Base-by-base conservation (phyloP, 2,888 invertebrate genomes). In the Taenaris catops region DNA sequence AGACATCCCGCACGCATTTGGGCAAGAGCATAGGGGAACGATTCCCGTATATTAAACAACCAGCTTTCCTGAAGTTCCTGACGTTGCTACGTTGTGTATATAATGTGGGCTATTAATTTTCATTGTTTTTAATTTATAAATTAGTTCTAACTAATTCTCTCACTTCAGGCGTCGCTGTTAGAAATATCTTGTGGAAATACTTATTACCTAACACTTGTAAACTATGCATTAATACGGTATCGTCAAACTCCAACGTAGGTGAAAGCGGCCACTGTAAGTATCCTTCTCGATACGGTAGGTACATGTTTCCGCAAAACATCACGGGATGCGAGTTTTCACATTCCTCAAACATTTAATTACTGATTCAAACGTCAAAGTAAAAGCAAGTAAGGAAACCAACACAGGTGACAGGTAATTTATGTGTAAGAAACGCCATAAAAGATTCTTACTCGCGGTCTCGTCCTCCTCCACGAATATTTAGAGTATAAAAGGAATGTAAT, bases 181-280 rank as follows among this genome's bases (percentile, higher is more conserved):
- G n/a, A n/a, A n/a, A n/a, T n/a, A n/a, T n/a, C n/a, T n/a, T n/a
- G n/a, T n/a, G n/a, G n/a, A n/a, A n/a, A n/a, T n/a, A n/a, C n/a
- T n/a, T n/a, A n/a, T n/a, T n/a, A n/a, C n/a, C n/a, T n/a, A n/a
- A n/a, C n/a, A n/a, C n/a, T n/a, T n/a, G n/a, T n/a, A n/a, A n/a
- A n/a, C n/a, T n/a, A n/a, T n/a, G n/a, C n/a, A n/a, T n/a, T n/a
- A n/a, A n/a, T 32, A 26, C 23, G 40, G 11, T 19, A 32, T 34
- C 34, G 21, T 31, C 21, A 23, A 21, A 21, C 33, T 34, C 39
- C 43, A 33, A 52, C 52, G 61, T 58, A 55, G 56, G 73, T 67
- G 76, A 76, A 76, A 74, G 75, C 51, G 53, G 49, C 47, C 55
- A 49, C 25, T 45, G n/a, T n/a, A 35, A 55, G 51, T 44, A 46